phyloP scores from a whole-genome alignment of 2,888 invertebrate species.

The Drosophila emarginata region DNA sequence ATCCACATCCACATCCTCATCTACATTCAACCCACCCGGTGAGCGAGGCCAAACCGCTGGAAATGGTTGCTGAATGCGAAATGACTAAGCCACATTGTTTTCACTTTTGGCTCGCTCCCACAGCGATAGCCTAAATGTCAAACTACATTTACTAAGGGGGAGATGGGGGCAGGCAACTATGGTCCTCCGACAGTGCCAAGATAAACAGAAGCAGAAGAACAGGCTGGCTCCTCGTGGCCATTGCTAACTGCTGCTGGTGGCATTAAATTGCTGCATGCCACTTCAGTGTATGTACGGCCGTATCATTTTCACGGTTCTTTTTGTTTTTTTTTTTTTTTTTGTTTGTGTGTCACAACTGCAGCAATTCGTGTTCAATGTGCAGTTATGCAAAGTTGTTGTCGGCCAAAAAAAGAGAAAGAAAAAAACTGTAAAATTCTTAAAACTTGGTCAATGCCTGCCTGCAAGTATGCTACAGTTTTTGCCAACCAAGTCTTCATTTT shows the following conservation, averaged over 20 bases:
- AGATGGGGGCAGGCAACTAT: constrained; percentile 23
- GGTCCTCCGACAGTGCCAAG: constrained; percentile 53
- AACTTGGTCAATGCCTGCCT: constrained; percentile 38
- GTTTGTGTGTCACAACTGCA: constrained; percentile 22
- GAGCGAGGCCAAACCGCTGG: constrained; percentile 28
- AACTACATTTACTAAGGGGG: constrained; percentile 31
- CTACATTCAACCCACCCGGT: constrained; percentile 28
- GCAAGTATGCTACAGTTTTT: constrained; percentile 49
- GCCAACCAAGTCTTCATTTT: constrained; percentile 19
- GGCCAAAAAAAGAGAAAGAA: background rate
- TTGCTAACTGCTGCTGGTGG: constrained; percentile 24
- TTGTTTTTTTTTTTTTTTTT: constrained; percentile 5
- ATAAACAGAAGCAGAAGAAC: constrained; percentile 58
- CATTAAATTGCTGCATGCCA: constrained; percentile 64
- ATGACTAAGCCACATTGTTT: constrained; percentile 40
- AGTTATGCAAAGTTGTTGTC: constrained; percentile 48
- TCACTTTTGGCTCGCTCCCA: constrained; percentile 22
- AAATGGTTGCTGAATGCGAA: constrained; percentile 57
- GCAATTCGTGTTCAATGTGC: constrained; percentile 44
- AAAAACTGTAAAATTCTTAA: constrained; percentile 45
- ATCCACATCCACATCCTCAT: background rate
- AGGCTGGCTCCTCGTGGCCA: constrained; percentile 5
- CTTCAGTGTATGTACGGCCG: constrained; percentile 25
- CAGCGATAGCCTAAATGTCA: constrained; percentile 60
- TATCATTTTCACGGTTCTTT: constrained; percentile 38